These are phyloP conservation scores for Prunella himalayana DNA, from an alignment of 2,113 vertebrate genomes.

Conservation along the genomic window DNA sequence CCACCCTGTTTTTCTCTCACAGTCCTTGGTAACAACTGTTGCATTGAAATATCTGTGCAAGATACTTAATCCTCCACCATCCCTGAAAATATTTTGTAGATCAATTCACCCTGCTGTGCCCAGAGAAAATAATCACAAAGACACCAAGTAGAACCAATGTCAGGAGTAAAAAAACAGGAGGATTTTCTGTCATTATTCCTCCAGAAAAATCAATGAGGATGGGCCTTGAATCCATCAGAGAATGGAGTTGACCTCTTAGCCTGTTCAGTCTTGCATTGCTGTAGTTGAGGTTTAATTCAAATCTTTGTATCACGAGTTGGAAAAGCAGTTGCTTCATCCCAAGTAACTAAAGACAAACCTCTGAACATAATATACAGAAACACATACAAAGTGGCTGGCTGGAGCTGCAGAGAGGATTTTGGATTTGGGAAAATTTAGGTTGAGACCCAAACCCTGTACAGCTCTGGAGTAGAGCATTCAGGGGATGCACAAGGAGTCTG, in stretches of 20 bases:
- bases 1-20: conserved; percentile 45
- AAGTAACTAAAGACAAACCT: background rate
- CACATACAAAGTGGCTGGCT: fast-evolving
- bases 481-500: fast-evolving
- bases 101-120: conserved; percentile 41
- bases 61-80: background rate
- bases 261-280: background rate
- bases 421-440: background rate
- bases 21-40: background rate
- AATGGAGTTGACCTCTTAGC: background rate
- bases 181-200: background rate
- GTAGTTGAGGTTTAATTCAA: background rate
- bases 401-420: background rate
- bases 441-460: background rate
- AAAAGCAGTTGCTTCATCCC: background rate
- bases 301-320: background rate
- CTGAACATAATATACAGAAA: background rate
- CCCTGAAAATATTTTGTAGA: conserved; percentile 39
- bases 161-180: background rate
- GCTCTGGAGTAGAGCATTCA: background rate
- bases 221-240: background rate
- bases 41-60: background rate
- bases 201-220: background rate
- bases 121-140: background rate
- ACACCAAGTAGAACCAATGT: background rate